Evolutionary conservation across 2,113 vertebrate genomes (phyloP).

Genomic region (Euleptes europaea): DNA sequence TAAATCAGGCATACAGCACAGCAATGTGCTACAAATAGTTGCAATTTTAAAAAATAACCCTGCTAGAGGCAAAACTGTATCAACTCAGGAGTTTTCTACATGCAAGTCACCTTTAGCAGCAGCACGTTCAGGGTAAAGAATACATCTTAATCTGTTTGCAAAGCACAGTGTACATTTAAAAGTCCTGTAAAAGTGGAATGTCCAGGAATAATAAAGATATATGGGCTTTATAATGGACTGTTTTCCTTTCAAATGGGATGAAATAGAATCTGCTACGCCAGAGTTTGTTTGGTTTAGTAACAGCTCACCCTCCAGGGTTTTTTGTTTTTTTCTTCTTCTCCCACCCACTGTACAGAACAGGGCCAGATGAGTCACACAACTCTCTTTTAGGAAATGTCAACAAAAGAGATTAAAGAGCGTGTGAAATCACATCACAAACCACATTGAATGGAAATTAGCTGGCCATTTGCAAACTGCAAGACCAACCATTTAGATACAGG

Average conservation of each 20-base stretch:
- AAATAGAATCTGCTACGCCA: neutral
- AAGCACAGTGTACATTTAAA: conserved; percentile 8
- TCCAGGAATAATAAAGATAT: neutral
- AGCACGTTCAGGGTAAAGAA: conserved; percentile 5
- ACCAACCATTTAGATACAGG: neutral
- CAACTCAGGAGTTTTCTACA: neutral
- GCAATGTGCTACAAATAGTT: neutral
- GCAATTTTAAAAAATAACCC: neutral
- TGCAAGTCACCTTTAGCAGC: neutral
- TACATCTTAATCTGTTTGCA: conserved; percentile 27
- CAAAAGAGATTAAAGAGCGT: neutral
- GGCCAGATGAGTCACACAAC: neutral
- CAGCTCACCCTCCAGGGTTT: neutral
- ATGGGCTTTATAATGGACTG: neutral
- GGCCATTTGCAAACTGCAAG: neutral
- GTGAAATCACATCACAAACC: conserved; percentile 8
- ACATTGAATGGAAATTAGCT: conserved; percentile 6
- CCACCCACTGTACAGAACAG: neutral
- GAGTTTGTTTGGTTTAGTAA: neutral
- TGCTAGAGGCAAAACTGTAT: neutral
- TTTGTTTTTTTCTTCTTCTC: neutral
- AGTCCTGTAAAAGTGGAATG: conserved; percentile 9
- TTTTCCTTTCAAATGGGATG: neutral
- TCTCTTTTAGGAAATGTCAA: neutral
- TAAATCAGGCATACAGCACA: neutral